These are phyloP conservation scores for Trissolcus japonicus DNA, from an alignment of 2,888 invertebrate genomes.

Conservation along the genomic window DNA sequence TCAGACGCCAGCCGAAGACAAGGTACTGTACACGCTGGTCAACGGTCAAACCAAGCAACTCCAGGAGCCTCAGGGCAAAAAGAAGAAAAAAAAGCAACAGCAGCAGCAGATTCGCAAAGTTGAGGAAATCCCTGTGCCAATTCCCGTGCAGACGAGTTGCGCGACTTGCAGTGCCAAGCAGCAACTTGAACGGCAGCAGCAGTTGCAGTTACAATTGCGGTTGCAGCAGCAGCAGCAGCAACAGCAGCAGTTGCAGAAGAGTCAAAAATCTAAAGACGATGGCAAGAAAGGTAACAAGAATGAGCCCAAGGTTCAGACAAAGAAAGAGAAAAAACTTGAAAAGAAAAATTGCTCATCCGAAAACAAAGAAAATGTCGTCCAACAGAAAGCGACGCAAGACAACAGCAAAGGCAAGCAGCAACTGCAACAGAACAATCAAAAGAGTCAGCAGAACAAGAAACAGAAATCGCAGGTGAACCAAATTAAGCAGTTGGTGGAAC, in stretches of 20 bases:
- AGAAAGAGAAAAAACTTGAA: slow-evolving; percentile 69
- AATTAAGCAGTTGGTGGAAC: not conserved
- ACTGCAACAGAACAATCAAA: slow-evolving; percentile 51
- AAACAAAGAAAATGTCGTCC: slow-evolving; percentile 69
- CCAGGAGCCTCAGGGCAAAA: slow-evolving; percentile 63
- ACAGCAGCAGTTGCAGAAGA: slow-evolving; percentile 59
- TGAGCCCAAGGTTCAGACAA: too few relatives aligned
- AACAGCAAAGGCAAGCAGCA: slow-evolving; percentile 58
- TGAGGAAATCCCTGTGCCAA: slow-evolving; percentile 41
- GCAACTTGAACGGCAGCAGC: slow-evolving; percentile 43
- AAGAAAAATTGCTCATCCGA: slow-evolving; percentile 67
- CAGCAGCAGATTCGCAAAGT: slow-evolving; percentile 62
- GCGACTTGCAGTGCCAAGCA: slow-evolving; percentile 46
- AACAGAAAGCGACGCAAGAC: slow-evolving; percentile 54
- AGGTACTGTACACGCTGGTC: slow-evolving; percentile 84
- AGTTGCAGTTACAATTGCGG: slow-evolving; percentile 47
- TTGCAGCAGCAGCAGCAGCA: slow-evolving; percentile 29
- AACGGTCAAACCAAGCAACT: slow-evolving; percentile 78
- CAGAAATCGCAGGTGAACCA: slow-evolving; percentile 7
- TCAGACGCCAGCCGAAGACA: slow-evolving; percentile 84
- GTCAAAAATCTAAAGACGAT: slow-evolving; percentile 41
- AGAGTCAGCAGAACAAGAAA: slow-evolving; percentile 15
- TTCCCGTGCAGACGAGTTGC: slow-evolving; percentile 28
- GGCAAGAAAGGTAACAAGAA: slow-evolving; percentile 48
- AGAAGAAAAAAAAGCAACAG: slow-evolving; percentile 70